These are phyloP conservation scores for Radopholus similis DNA, from an alignment of 1,140 invertebrate species.

Conservation along the genomic window DNA sequence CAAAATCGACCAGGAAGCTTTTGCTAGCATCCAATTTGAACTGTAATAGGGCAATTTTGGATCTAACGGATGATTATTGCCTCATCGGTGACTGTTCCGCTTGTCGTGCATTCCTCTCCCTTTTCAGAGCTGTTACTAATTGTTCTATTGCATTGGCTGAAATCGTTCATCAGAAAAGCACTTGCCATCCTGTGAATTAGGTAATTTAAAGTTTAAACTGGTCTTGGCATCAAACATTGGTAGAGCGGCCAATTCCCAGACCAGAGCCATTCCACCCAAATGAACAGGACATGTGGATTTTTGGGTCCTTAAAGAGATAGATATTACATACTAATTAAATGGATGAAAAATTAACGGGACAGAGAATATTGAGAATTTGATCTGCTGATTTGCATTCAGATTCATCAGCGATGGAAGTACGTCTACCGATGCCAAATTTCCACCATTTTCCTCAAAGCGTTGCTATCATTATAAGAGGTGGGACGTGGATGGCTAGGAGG, in stretches of 20 bases:
- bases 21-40: background rate
- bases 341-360: background rate
- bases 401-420: background rate
- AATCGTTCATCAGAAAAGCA: constrained; percentile 27
- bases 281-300: constrained; percentile 24
- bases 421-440: no score
- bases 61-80: background rate
- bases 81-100: background rate
- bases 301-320: constrained; percentile 12
- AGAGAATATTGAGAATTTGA: background rate
- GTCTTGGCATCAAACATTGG: constrained; percentile 10
- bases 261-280: constrained; percentile 24
- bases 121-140: background rate
- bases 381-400: background rate
- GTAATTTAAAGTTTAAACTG: constrained; percentile 5
- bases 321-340: background rate
- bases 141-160: constrained; percentile 11
- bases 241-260: constrained; percentile 25
- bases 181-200: constrained; percentile 1
- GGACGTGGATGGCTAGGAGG: no score
- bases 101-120: background rate
- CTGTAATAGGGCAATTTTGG: constrained; percentile 16
- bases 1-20: background rate
- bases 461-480: no score
- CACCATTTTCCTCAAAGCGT: no score